Evolutionary conservation across 2,113 vertebrate genomes (phyloP).

Genomic region (Cryptomyrus ogoouensis): DNA sequence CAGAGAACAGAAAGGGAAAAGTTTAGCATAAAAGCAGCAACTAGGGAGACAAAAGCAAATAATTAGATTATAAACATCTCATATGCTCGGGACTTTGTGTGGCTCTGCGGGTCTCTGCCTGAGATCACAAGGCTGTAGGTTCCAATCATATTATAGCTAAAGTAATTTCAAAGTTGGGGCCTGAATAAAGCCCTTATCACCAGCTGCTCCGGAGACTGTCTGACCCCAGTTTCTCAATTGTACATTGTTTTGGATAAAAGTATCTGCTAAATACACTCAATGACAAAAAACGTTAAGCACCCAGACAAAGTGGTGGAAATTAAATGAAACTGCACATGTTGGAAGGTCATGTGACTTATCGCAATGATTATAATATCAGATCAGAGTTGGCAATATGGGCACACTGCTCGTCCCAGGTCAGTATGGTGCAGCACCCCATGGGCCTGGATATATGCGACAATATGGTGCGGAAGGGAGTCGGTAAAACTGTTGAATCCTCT

Average conservation of each 20-base stretch:
- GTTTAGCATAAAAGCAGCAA: background rate
- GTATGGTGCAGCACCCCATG: too few relatives aligned
- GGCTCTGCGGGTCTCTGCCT: background rate
- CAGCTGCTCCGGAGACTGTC: background rate
- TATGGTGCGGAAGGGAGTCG: too few relatives aligned
- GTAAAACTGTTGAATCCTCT: too few relatives aligned
- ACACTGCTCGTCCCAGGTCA: too few relatives aligned
- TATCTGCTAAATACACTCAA: background rate
- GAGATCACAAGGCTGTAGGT: background rate
- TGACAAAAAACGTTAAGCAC: too few relatives aligned
- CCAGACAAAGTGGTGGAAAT: too few relatives aligned
- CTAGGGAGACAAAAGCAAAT: slow-evolving; percentile 14
- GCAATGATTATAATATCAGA: too few relatives aligned
- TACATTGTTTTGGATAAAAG: background rate
- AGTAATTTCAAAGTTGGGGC: background rate
- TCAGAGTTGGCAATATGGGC: too few relatives aligned
- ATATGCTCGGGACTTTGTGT: background rate
- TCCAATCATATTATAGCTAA: background rate
- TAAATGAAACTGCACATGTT: too few relatives aligned
- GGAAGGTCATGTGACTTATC: too few relatives aligned
- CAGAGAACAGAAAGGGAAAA: background rate
- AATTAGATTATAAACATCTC: background rate
- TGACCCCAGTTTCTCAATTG: background rate
- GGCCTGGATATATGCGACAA: too few relatives aligned
- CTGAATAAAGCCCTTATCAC: background rate